Evolutionary conservation across 2,113 vertebrate species (phyloP).

Genomic region (Daphoenositta chrysoptera): DNA sequence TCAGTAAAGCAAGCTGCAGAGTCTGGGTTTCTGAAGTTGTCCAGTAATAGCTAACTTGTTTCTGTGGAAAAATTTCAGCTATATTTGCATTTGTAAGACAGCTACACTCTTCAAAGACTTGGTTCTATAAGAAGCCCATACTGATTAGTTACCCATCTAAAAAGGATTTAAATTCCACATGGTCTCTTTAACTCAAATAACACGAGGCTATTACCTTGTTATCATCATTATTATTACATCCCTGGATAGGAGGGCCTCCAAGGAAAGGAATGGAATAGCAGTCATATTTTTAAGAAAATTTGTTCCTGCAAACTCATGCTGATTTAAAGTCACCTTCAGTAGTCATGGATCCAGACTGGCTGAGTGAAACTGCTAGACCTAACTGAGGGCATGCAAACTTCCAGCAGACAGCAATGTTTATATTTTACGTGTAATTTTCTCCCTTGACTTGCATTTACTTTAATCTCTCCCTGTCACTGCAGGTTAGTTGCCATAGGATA

Average conservation of each 20-base stretch:
- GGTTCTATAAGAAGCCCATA: neutral
- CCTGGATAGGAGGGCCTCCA: neutral
- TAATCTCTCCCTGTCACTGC: neutral
- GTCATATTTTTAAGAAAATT: neutral
- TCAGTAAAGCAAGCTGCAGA: neutral
- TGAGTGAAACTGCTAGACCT: neutral
- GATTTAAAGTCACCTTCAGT: neutral
- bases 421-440: neutral
- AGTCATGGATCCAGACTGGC: neutral
- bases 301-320: neutral
- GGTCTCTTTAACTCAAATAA: neutral
- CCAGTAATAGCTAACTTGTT: neutral
- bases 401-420: neutral
- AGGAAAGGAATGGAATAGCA: neutral
- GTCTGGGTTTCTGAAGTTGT: neutral
- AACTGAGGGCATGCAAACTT: neutral
- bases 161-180: neutral
- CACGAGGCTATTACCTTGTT: accelerated
- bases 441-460: neutral
- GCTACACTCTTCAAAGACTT: neutral
- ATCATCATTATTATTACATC: neutral
- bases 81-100: neutral
- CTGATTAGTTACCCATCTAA: neutral
- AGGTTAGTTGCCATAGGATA: neutral
- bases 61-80: neutral